Evolutionary conservation across 2,888 invertebrate species (phyloP), one percentile per base, ranked within the genome.

Genomic region (Stenodema calcarata): DNA sequence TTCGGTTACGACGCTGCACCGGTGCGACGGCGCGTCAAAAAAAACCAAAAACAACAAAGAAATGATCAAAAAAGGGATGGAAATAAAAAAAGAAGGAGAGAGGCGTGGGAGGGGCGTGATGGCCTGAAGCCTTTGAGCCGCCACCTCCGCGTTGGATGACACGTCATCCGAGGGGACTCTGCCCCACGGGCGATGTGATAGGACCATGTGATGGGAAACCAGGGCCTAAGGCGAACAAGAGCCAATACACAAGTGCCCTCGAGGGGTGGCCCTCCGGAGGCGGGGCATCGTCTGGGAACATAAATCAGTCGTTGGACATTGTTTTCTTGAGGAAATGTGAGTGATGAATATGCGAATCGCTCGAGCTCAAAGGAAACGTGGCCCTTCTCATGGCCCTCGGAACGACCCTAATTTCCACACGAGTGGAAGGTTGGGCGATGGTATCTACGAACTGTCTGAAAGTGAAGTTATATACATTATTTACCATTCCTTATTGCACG

Each of bases 41-140:
- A n/a, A n/a, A n/a, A n/a, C n/a, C n/a, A n/a, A n/a, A n/a, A n/a
- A n/a, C n/a, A n/a, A n/a, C n/a, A n/a, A n/a, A n/a, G n/a, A n/a
- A n/a, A n/a, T n/a, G n/a, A n/a, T n/a, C n/a, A n/a, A n/a, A n/a
- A n/a, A n/a, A n/a, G n/a, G n/a, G n/a, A n/a, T n/a, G n/a, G n/a
- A n/a, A 35, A 35, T 35, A 35, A 35, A 78, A n/a, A 18, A 18
- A 47, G 42, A 27, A 47, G 78, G 7, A 42, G 28, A 54, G 81
- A 50, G 62, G 81, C 81, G 81, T 81, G 81, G 81, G 81, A 81
- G 81, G 81, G 44, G 50, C 81, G 81, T 81, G 81, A 81, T 81
- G 81, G 47, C 81, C 81, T 54, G 50, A 12, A 50, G 81, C 81
- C 81, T 30, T 50, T 30, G 47, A 44, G 47, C 35, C 81, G 35